These are phyloP conservation scores for Brachyptera putata DNA, from an alignment of 2,888 invertebrate species.

Conservation along the genomic window DNA sequence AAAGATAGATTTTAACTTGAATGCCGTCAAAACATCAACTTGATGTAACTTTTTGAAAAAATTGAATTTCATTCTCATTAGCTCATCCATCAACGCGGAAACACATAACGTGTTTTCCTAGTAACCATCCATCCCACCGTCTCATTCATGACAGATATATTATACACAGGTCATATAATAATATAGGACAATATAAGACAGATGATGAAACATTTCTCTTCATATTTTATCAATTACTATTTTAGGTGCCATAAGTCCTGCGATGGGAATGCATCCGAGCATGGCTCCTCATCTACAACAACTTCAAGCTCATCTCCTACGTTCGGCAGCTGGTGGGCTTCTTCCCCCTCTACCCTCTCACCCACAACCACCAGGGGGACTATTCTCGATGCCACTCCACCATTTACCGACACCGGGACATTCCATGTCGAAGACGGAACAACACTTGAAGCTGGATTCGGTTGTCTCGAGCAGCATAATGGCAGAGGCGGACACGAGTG, in stretches of 20 bases:
- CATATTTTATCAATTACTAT: too few relatives aligned
- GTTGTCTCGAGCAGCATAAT: constrained; percentile 32
- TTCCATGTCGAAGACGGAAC: constrained; percentile 27
- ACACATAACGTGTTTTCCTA: too few relatives aligned
- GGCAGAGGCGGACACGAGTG: constrained; percentile 36
- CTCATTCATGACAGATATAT: too few relatives aligned
- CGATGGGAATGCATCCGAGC: constrained; percentile 62
- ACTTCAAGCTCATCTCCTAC: constrained; percentile 74
- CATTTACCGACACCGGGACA: constrained; percentile 40
- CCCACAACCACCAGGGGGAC: constrained; percentile 42
- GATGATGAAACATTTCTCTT: too few relatives aligned
- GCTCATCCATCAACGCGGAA: too few relatives aligned
- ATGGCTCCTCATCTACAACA: constrained; percentile 66
- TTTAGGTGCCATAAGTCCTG: constrained; percentile 79
- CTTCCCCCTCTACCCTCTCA: constrained; percentile 49
- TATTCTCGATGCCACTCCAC: constrained; percentile 46
- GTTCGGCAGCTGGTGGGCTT: constrained; percentile 53
- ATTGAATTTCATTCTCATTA: too few relatives aligned
- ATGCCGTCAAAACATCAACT: too few relatives aligned
- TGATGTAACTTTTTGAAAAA: too few relatives aligned
- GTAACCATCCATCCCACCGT: too few relatives aligned
- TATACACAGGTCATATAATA: too few relatives aligned
- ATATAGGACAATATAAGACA: too few relatives aligned
- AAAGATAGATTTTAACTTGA: too few relatives aligned
- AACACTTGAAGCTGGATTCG: constrained; percentile 30